Evolutionary conservation across 2,888 invertebrate genomes (phyloP), one percentile per base, ranked within the genome.

Genomic region (Drosophila colorata): DNA sequence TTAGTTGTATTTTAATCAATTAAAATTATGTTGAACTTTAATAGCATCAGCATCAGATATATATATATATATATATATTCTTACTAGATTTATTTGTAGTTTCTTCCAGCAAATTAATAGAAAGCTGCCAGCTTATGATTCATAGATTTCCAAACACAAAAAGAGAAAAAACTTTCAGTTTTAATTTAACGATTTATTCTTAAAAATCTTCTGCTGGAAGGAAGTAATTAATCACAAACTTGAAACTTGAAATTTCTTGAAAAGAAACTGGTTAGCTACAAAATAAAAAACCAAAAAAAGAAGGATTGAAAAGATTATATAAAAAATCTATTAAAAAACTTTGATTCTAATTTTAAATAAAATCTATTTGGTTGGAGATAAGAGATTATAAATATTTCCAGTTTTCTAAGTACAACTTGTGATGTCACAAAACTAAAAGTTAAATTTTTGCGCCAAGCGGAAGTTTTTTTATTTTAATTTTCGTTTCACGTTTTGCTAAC

Each of bases 211-310:
- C n/a, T 18, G 8, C 4, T 25, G 18, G 38, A 16, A 57, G 72
- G 74, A 72, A 73, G 49, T 55, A 33, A 72, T 73, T 55, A 47
- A 68, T 73, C 53, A 67, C 14, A 20, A 57, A 20, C 28, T 16
- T 28, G 8, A 48, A 60, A 59, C 16, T 44, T 4, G 23, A 25
- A 67, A 23, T 33, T 44, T 43, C 11, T 33, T 43, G 20, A 43
- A 43, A 53, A 9, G 6, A 18, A 40, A 43, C 43, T 14, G 20
- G 23, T 35, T 53, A 14, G 13, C n/a, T 6, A 11, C 2, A 16
- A 33, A 6, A 53, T 14, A 14, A 23, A 25, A 14, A 41, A n/a
- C 6, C 6, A 23, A 38, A 47, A 11, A 25, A 25, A 31, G 48
- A 28, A 6, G 28, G 33, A 33, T 13, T 33, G 11, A 13, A 33